Percentiles rank a stretch among this genome's conserved stretches.
Evolutionary conservation across 1,140 invertebrate species (phyloP).

Genomic region (Bombus sylvicola): DNA sequence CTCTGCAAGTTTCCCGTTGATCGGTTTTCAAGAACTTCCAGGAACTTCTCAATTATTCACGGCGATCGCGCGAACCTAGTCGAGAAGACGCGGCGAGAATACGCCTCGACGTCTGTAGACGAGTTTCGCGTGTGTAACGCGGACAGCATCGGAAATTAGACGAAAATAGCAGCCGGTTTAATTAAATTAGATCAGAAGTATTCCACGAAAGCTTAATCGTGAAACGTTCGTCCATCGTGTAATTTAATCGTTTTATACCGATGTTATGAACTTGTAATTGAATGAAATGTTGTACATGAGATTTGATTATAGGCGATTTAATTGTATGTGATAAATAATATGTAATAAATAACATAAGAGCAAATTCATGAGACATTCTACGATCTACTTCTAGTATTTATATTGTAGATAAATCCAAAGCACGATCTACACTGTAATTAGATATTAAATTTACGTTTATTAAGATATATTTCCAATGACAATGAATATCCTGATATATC

Average conservation of each 20-base stretch:
- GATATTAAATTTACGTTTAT: background rate
- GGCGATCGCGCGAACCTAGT: conserved; percentile 9
- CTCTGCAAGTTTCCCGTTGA: conserved; percentile 34
- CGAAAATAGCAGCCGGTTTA: background rate
- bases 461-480: background rate
- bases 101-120: background rate
- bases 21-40: conserved; percentile 46
- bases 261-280: background rate
- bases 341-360: no score
- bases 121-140: conserved; percentile 23
- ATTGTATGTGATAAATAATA: background rate
- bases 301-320: background rate
- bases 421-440: no score
- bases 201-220: background rate
- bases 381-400: no score
- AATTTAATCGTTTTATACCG: background rate
- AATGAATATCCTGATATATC: no score
- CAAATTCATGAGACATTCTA: no score
- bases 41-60: conserved; percentile 56
- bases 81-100: conserved; percentile 16
- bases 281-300: background rate
- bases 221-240: background rate
- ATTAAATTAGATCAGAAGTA: conserved; percentile 5
- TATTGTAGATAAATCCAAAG: no score
- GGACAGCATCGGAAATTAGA: conserved; percentile 25